phyloP scores from a whole-genome alignment of 2,113 vertebrate species.

The Cyphomyrus discorhynchus region DNA sequence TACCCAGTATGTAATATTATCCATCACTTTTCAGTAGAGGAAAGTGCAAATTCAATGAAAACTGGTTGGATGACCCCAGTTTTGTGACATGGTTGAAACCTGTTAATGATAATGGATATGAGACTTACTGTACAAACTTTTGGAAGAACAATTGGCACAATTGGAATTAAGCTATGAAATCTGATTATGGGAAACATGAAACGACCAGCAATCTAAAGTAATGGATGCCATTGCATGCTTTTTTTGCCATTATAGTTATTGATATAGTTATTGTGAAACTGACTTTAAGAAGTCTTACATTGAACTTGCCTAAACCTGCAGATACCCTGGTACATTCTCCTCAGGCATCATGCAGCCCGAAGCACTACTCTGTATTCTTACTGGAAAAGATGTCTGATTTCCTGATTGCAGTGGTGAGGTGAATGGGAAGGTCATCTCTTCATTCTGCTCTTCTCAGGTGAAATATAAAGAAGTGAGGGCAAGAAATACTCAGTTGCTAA shows the following conservation, averaged over 20 bases:
- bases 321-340: background rate
- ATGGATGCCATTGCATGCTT: background rate
- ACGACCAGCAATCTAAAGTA: background rate
- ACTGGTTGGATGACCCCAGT: background rate
- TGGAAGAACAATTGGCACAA: background rate
- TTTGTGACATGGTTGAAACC: background rate
- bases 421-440: background rate
- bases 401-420: background rate
- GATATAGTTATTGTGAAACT: background rate
- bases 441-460: slow-evolving; percentile 36
- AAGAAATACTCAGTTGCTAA: slow-evolving; percentile 65
- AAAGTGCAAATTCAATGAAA: background rate
- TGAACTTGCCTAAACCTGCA: background rate
- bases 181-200: background rate
- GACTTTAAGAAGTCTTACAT: background rate
- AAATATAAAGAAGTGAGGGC: slow-evolving; percentile 69
- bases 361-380: background rate
- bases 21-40: background rate
- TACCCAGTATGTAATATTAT: background rate
- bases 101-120: background rate
- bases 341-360: background rate
- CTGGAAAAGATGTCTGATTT: background rate
- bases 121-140: background rate
- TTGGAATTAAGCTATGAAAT: background rate
- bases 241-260: background rate